Conservation (phyloP, 1,140 invertebrate genomes). For the Drosophila biarmipes region DNA sequence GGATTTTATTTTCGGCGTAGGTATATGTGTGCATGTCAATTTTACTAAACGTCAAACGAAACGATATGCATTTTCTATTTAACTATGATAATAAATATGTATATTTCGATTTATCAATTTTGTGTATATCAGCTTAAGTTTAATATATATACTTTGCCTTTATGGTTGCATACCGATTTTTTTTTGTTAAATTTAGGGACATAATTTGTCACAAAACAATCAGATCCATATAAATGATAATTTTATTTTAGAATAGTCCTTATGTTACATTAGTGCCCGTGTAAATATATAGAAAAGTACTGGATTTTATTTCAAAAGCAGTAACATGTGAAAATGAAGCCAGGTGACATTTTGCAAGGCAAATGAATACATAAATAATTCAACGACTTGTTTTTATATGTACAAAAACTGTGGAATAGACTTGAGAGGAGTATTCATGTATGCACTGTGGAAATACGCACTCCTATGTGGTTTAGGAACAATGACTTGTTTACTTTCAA, state of each 20-base stretch:
- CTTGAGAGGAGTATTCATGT: slow-evolving; percentile 7
- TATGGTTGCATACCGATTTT: slow-evolving; percentile 9
- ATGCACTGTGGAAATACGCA: background rate
- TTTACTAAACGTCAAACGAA: slow-evolving; percentile 75
- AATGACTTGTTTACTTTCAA: slow-evolving; percentile 9
- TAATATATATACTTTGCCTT: slow-evolving; percentile 28
- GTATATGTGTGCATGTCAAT: slow-evolving; percentile 52
- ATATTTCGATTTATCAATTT: slow-evolving; percentile 7
- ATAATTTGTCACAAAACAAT: slow-evolving; percentile 20
- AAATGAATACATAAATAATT: slow-evolving; percentile 35
- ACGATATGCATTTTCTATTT: slow-evolving; percentile 65
- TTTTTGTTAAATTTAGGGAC: slow-evolving; percentile 26
- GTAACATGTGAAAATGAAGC: slow-evolving; percentile 19
- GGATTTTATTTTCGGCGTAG: background rate
- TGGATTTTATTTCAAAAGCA: slow-evolving; percentile 3
- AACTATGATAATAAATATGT: slow-evolving; percentile 19
- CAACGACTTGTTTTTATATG: slow-evolving; percentile 16
- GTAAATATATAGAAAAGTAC: slow-evolving; percentile 55
- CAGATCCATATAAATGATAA: slow-evolving; percentile 1
- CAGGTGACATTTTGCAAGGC: slow-evolving; percentile 37
- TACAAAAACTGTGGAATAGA: slow-evolving; percentile 15
- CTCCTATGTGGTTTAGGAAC: slow-evolving; percentile 6
- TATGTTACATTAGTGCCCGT: slow-evolving; percentile 40
- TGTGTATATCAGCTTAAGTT: slow-evolving; percentile 11
- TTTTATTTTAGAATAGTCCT: slow-evolving; percentile 21